Evolutionary conservation across 2,113 vertebrate genomes (phyloP).

Genomic region (Nettapus auritus): DNA sequence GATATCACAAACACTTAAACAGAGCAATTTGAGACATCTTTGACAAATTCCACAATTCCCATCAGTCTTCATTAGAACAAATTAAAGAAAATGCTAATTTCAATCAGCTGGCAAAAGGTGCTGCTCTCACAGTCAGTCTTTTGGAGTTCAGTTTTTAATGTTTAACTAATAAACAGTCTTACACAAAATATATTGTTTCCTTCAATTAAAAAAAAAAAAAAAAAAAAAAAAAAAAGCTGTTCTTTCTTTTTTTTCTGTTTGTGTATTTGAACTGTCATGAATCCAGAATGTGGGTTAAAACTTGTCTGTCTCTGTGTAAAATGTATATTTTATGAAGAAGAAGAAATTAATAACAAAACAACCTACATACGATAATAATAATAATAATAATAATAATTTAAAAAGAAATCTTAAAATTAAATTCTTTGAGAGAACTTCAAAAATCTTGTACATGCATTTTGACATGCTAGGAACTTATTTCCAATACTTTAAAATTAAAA

Average conservation of each 20-base stretch:
- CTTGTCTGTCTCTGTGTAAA: not conserved
- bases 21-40: conserved; percentile 70
- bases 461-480: not conserved
- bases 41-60: conserved; percentile 80
- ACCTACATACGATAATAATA: too few species aligned
- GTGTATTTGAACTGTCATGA: not conserved
- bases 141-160: conserved; percentile 68
- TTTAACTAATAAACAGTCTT: conserved; percentile 31
- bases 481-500: not conserved
- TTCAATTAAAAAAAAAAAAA: too few species aligned
- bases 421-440: not conserved
- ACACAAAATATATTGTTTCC: conserved; percentile 57
- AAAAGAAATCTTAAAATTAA: too few species aligned
- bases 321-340: not conserved
- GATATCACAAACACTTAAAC: conserved; percentile 53
- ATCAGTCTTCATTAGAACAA: conserved; percentile 78
- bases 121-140: conserved; percentile 63
- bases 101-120: conserved; percentile 70
- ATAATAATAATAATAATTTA: too few species aligned
- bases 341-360: not conserved
- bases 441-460: not conserved
- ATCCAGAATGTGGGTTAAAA: not conserved
- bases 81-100: conserved; percentile 81
- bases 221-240: too few species aligned
- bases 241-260: too few species aligned